Base-by-base conservation (phyloP, 2,888 invertebrate species). In the Oligia fasciuncula region DNA sequence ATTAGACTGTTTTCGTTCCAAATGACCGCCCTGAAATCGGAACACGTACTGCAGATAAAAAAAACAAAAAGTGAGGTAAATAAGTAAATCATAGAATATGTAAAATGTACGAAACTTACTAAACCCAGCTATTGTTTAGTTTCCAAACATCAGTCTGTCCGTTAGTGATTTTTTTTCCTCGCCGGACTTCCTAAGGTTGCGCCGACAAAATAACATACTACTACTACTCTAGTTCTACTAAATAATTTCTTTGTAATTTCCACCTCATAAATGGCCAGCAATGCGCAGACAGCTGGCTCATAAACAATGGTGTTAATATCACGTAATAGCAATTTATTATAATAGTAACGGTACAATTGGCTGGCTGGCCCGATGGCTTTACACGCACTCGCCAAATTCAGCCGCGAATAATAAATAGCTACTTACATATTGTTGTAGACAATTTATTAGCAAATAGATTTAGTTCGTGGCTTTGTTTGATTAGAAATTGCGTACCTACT, bases 331-430 rank as follows among this genome's bases (percentile, higher is more conserved):
- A 46, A 68, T 81, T 70, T 70, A 73, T 85, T 76, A 76, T 73
- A 70, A 73, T 70, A 72, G 40, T 77, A 85, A 83, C 85, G 84
- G 85, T 29, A 76, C 79, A 46, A 66, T 69, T 49, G 78, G 71
- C 73, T 62, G 65, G 60, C 29, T 2, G 62, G 23, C 23, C 4
- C 66, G 60, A 4, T 23, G 23, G 66, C 49, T 57, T 9, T 35
- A 46, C 63, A 67, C 63, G 57, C 77, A 69, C 82, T 73, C 69
- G 76, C 79, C 85, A 75, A 85, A 86, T 73, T 85, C 76, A 79
- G 80, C 51, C 46, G 40, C 60, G 81, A 79, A 86, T 87, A 81
- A 74, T 72, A 86, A 87, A 77, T 74, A 81, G 79, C 63, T n/a
- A 46, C 46, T 1, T 46, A 35, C 43, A 71, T 57, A 69, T 73